Base-by-base conservation (phyloP, 2,113 vertebrate genomes). In the Dryoscopus gambensis region DNA sequence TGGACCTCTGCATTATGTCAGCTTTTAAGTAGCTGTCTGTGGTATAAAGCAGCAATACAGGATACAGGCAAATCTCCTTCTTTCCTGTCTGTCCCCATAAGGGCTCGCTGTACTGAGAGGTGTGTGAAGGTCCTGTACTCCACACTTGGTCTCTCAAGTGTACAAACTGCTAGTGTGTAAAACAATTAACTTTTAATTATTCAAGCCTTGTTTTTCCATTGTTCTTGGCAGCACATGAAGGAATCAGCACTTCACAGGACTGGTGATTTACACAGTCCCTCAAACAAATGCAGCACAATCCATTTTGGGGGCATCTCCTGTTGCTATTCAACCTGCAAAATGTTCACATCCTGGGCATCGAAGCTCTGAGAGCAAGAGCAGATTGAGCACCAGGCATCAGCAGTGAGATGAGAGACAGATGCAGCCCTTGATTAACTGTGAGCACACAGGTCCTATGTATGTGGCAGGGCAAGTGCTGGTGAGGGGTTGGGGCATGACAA, bases 341-440 rank as follows among this genome's bases (percentile, higher is more conserved):
- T 22, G 6, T 63, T 91, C 1, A 0, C 5, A 75, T 16, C 15
- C 30, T 44, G 16, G 20, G 30, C 68, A 81, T 37, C 0, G 1
- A 37, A 84, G 62, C 49, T 60, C 5, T 1, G 5, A 55, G 55
- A 77, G 33, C 39, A 37, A 46, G 57, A 50, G 24, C 56, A 71
- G 42, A 31, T 46, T 0, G 0, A 93, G 40, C 28, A n/a, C 13
- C 44, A 1, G 44, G 33, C 3, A 2, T 11, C 46, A 2, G 19
- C 49, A 80, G n/a, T 6, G 3, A 42, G 53, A 68, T 73, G 63
- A 80, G 40, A 81, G 52, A 19, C 55, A 69, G 59, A 44, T 2
- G 2, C 46, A 89, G 55, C 28, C 24, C 47, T 57, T 11, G 5
- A 77, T 65, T 46, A 73, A 40, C 46, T 80, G 39, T 1, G 10